Evolutionary conservation across 2,888 invertebrate genomes (phyloP).

Genomic region (Leucania comma): DNA sequence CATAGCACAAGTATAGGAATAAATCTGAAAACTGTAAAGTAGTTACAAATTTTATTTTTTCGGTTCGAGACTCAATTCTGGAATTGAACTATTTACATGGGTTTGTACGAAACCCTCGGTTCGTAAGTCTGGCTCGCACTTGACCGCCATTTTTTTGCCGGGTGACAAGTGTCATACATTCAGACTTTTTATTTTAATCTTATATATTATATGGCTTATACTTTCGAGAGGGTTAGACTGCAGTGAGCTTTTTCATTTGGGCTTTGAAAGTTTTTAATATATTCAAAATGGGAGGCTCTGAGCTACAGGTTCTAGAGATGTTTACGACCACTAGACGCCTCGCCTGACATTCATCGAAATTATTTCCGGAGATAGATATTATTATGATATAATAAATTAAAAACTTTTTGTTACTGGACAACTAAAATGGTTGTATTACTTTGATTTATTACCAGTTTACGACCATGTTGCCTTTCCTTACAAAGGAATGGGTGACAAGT

Average conservation of each 20-base stretch:
- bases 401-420: conserved; percentile 21
- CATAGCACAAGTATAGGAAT: too few relatives aligned
- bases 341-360: background rate
- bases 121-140: too few relatives aligned
- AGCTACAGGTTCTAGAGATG: background rate
- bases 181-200: background rate
- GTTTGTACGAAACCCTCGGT: too few relatives aligned
- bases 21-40: too few relatives aligned
- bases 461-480: background rate
- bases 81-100: too few relatives aligned
- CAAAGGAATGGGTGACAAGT: conserved; percentile 20
- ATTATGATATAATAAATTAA: conserved; percentile 12
- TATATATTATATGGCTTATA: background rate
- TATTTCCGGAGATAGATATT: background rate
- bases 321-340: background rate
- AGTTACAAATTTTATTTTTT: too few relatives aligned
- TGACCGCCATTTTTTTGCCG: background rate
- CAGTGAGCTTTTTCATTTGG: background rate
- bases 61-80: too few relatives aligned
- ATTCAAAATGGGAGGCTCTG: background rate
- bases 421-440: background rate
- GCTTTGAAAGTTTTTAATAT: background rate
- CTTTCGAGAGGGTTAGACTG: background rate
- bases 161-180: background rate
- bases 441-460: conserved; percentile 22